Percentiles rank a stretch among this genome's conserved stretches.
These are phyloP conservation scores for Siniperca obscura DNA, from an alignment of 2,797 vertebrate species.

Conservation along the genomic window DNA sequence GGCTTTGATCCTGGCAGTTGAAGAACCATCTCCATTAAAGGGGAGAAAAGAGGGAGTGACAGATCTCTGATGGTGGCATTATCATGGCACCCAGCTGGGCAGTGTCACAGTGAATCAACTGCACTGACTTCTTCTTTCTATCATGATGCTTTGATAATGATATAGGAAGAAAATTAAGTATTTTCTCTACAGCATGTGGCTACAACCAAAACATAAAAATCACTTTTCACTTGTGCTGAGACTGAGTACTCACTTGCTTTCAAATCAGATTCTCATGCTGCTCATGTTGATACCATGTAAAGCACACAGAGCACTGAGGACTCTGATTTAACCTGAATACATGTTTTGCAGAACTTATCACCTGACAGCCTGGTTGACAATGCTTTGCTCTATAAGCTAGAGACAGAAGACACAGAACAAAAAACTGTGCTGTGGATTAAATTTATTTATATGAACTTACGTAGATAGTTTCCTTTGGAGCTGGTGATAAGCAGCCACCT, in stretches of 20 bases:
- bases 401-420: conserved; percentile 15
- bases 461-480: conserved; percentile 9
- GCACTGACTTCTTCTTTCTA: conserved; percentile 5
- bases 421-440: conserved; percentile 8
- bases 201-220: conserved; percentile 9
- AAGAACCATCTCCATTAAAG: conserved; percentile 51
- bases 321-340: conserved; percentile 21
- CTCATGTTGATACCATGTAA: conserved; percentile 23
- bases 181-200: background rate
- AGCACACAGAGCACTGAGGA: background rate
- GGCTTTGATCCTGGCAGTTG: conserved; percentile 72
- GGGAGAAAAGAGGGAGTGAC: conserved; percentile 27
- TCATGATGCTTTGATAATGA: conserved; percentile 1
- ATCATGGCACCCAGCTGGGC: conserved; percentile 51
- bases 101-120: conserved; percentile 59
- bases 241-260: background rate
- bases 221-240: conserved; percentile 1
- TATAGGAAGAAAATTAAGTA: background rate
- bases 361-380: conserved; percentile 3
- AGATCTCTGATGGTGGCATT: conserved; percentile 48
- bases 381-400: background rate
- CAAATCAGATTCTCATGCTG: conserved; percentile 23
- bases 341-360: background rate
- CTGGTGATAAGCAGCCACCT: conserved; percentile 12
- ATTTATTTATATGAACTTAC: background rate